Base-by-base conservation (phyloP, 2,888 invertebrate genomes). In the Trachelus tabidus region DNA sequence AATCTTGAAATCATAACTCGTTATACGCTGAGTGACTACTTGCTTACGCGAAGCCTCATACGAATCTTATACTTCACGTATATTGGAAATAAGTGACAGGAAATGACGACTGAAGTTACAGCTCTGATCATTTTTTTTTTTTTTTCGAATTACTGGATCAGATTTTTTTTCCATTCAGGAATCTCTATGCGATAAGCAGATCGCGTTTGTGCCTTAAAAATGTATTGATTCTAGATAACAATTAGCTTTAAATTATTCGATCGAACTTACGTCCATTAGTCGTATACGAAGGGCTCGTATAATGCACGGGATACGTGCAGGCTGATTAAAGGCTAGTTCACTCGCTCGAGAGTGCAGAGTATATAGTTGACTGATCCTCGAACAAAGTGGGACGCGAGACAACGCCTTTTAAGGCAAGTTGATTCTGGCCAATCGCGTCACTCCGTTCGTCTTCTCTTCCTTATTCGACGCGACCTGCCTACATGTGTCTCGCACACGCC, bases 351-450 rank as follows among this genome's bases (percentile, higher is more conserved):
- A 6, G 40, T 23, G 6, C 23, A 56, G 40, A 56, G 23, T 9
- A 40, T 40, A 40, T 9, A 56, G 40, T 56, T 56, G 6, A 1
- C 40, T 56, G 40, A 56, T 56, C 69, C 23, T 35, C 76, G 76
- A n/a, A 30, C 81, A 89, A 56, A 88, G 83, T 89, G 81, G 87
- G 84, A 84, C 88, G 82, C 83, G 82, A 87, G 87, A 85, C 87
- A 85, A 83, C 81, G 79, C 89, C 89, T 87, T 89, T 85, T 89
- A 89, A 73, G 89, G 89, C 75, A 85, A 74, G 81, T 85, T 83
- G 86, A 83, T 81, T 79, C 80, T 78, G 80, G 73, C 83, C 85
- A 85, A 85, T 87, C 81, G 83, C 79, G 37, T n/a, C 12, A 34
- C 74, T 73, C 74, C 30, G n/a, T 34, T 30, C 34, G 69, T 68